A percentile compares a stretch with the other conserved stretches of the same genome.
Conservation (phyloP, 2,113 vertebrate genomes). For the Silurus glanis region DNA sequence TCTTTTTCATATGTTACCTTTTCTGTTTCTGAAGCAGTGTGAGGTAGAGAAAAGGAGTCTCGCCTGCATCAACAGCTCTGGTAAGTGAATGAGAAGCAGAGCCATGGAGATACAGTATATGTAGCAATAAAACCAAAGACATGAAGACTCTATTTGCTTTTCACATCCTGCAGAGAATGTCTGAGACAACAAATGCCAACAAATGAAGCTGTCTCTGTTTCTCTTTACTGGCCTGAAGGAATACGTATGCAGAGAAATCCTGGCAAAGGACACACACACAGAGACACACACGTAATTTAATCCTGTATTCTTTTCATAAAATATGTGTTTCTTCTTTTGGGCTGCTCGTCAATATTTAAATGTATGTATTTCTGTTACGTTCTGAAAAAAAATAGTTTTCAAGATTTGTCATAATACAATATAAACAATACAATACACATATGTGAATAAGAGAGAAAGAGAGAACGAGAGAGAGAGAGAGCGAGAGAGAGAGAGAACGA, state of each 20-base stretch:
- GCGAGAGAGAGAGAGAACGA: no score
- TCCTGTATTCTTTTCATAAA: no score
- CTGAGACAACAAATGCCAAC: not conserved
- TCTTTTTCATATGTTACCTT: not conserved
- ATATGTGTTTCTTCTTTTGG: not conserved
- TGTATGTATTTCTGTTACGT: not conserved
- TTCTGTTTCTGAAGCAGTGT: not conserved
- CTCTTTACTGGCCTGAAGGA: slow-evolving; percentile 19
- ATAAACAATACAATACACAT: not conserved
- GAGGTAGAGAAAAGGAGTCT: not conserved
- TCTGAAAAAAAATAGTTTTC: not conserved
- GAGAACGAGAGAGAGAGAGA: not conserved
- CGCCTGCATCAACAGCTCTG: slow-evolving; percentile 74
- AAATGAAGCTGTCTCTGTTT: slow-evolving; percentile 28
- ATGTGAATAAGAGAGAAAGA: not conserved
- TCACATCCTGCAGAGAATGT: slow-evolving; percentile 22
- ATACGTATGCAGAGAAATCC: slow-evolving; percentile 14
- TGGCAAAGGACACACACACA: not conserved
- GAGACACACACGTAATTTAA: not conserved
- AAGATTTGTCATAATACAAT: not conserved
- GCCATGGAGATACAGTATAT: slow-evolving; percentile 30
- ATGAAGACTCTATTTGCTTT: slow-evolving; percentile 55
- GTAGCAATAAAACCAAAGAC: slow-evolving; percentile 64
- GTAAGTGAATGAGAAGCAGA: slow-evolving; percentile 27
- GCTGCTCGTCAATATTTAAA: not conserved